Evolutionary conservation across 1,140 invertebrate genomes (phyloP), one percentile per base, ranked within the genome.

Genomic region (Tetraneura akinire): DNA sequence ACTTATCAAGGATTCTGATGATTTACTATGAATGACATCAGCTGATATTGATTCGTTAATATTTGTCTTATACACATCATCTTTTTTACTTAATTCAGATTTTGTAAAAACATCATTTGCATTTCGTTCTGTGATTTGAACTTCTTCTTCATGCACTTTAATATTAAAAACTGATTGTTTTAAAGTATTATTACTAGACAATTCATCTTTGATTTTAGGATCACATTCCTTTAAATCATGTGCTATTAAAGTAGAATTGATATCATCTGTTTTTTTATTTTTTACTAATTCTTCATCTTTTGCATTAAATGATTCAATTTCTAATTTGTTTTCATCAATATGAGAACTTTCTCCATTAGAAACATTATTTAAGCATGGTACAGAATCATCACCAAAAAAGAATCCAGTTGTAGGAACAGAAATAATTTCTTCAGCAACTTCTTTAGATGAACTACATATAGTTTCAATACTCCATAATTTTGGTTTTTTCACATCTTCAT

Each of bases 401-500:
- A 80, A 80, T 42, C 81, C 60, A 37, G 64, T 76, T n/a, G 18
- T 81, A 42, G 81, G 45, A 55, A 68, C 55, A 26, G 55, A 49
- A 80, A 76, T 64, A 66, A 73, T 62, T 80, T 80, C 66, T 74
- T 80, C 80, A 23, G 62, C 23, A 0, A 80, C 78, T 64, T 51
- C 70, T 53, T 80, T 71, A 29, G 73, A 74, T 16, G 73, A 68
- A 62, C 78, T 82, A 78, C 83, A 85, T 80, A 85, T 84, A 3
- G 82, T 81, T 60, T 85, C 83, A 37, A 84, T 84, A 74, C 82
- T 84, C 84, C 83, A 85, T 29, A 85, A 76, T 71, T 84, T 85
- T 29, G 83, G 82, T 66, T 83, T 73, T 80, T 83, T 84, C 26
- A 83, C 80, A 29, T 73, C 80, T 73, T 80, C 80, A 32, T 66